A percentile compares a stretch with the other conserved stretches of the same genome.
Conservation (phyloP, 2,797 vertebrate genomes). For the Gymnoscopelus microlampas region DNA sequence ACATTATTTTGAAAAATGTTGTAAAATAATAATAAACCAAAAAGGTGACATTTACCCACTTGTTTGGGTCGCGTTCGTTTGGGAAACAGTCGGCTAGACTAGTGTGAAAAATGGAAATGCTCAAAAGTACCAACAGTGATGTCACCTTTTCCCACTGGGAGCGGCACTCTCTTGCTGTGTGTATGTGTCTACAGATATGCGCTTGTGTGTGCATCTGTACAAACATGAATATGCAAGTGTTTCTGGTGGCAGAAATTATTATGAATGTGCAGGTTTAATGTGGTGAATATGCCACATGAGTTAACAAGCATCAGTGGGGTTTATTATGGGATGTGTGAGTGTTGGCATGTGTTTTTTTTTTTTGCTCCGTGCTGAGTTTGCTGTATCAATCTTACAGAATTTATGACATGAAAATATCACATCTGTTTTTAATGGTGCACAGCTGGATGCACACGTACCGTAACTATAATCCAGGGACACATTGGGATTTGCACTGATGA, state of each 20-base stretch:
- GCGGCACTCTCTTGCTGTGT: too few relatives aligned
- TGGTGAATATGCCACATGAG: constrained; percentile 46
- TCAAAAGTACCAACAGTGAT: too few relatives aligned
- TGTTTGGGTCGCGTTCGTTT: too few relatives aligned
- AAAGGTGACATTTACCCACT: too few relatives aligned
- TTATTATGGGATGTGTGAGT: constrained; percentile 38
- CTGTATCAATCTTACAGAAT: constrained; percentile 59
- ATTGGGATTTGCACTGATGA: constrained; percentile 78
- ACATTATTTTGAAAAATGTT: too few relatives aligned
- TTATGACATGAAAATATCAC: constrained; percentile 68
- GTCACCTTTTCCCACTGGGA: too few relatives aligned
- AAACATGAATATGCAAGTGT: too few relatives aligned
- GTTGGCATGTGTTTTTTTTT: constrained; percentile 59
- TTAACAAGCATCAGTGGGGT: constrained; percentile 44
- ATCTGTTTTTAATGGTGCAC: constrained; percentile 78
- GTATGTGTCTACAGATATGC: constrained; percentile 27
- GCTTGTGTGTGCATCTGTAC: constrained; percentile 25
- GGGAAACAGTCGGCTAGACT: too few relatives aligned
- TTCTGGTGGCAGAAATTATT: constrained; percentile 45
- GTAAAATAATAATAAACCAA: too few relatives aligned
- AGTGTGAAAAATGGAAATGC: too few relatives aligned
- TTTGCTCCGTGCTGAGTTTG: constrained; percentile 51
- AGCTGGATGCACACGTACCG: constrained; percentile 65
- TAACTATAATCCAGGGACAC: constrained; percentile 72
- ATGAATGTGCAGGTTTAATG: constrained; percentile 41